These are phyloP conservation scores for Miltochrista miniata DNA, from an alignment of 2,888 invertebrate species.

Conservation along the genomic window DNA sequence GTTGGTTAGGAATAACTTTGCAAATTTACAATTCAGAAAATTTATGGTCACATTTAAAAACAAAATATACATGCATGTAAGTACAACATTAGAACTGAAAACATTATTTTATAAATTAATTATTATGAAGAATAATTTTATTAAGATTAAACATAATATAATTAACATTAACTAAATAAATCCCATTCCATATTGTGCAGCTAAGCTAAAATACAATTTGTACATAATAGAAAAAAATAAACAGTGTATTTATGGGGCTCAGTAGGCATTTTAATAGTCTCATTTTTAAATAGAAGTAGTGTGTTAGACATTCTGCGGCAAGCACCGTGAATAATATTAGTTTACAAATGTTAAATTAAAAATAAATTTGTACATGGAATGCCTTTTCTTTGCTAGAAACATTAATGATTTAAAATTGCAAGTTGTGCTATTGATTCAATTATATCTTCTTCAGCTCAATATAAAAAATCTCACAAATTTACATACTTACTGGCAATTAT, in stretches of 20 bases:
- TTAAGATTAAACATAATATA: not conserved
- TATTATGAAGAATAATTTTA: not conserved
- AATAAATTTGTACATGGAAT: slow-evolving; percentile 29
- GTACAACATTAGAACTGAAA: slow-evolving; percentile 28
- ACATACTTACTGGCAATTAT: not conserved
- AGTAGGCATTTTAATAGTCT: too few species aligned
- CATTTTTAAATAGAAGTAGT: too few species aligned
- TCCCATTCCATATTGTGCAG: not conserved
- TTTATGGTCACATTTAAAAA: not conserved
- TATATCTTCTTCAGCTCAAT: too few species aligned
- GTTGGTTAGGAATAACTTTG: not conserved
- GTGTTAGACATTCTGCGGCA: too few species aligned
- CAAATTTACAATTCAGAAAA: not conserved
- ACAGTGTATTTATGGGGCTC: too few species aligned
- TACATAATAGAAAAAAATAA: too few species aligned
- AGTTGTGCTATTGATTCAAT: too few species aligned
- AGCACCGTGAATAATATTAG: not conserved
- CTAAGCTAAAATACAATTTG: too few species aligned
- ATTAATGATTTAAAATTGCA: too few species aligned
- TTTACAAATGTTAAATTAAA: slow-evolving; percentile 1
- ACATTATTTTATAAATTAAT: not conserved
- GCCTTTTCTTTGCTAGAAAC: slow-evolving; percentile 16
- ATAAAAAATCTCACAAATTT: too few species aligned
- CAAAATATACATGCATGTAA: slow-evolving; percentile 20
- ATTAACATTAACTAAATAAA: not conserved